These are phyloP conservation scores for Bambusicola thoracicus DNA, from an alignment of 2,113 vertebrate genomes.

Conservation along the genomic window DNA sequence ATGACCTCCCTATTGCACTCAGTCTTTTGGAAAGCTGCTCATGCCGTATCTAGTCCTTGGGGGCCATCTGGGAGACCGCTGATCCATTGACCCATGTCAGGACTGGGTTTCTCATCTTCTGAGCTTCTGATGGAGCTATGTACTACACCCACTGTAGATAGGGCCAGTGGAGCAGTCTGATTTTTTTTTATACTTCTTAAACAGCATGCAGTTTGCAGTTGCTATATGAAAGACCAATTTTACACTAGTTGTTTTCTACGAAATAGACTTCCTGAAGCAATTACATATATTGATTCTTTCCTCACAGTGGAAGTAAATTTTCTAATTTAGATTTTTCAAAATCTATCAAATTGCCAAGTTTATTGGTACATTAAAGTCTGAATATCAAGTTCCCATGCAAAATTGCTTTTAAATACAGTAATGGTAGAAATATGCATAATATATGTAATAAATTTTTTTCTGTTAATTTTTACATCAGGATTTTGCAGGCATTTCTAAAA, in stretches of 20 bases:
- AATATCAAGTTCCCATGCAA: neutral
- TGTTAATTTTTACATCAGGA: neutral
- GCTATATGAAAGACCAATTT: conserved; percentile 72
- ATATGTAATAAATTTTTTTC: neutral
- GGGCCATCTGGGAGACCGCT: conserved; percentile 81
- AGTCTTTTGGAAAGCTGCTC: conserved; percentile 75
- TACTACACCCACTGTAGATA: conserved; percentile 75
- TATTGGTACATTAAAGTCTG: neutral
- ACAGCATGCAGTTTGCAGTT: conserved; percentile 51
- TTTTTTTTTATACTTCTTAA: conserved; percentile 72
- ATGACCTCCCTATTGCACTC: conserved; percentile 87
- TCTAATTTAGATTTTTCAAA: conserved; percentile 40
- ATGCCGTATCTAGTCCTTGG: conserved; percentile 78
- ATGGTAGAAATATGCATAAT: neutral
- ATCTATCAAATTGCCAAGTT: neutral
- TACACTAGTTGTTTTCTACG: conserved; percentile 77
- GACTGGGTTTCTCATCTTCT: conserved; percentile 86
- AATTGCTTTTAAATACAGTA: neutral
- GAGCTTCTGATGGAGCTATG: conserved; percentile 81
- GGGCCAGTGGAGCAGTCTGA: conserved; percentile 57
- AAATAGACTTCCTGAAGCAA: conserved; percentile 71
- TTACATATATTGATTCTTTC: conserved; percentile 45
- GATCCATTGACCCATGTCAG: conserved; percentile 91
- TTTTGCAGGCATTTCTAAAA: neutral
- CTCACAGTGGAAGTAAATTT: conserved; percentile 32